Percentiles rank a stretch among this genome's conserved stretches.
phyloP scores from a whole-genome alignment of 2,888 invertebrate species.

The Agonopterix subpropinquella region DNA sequence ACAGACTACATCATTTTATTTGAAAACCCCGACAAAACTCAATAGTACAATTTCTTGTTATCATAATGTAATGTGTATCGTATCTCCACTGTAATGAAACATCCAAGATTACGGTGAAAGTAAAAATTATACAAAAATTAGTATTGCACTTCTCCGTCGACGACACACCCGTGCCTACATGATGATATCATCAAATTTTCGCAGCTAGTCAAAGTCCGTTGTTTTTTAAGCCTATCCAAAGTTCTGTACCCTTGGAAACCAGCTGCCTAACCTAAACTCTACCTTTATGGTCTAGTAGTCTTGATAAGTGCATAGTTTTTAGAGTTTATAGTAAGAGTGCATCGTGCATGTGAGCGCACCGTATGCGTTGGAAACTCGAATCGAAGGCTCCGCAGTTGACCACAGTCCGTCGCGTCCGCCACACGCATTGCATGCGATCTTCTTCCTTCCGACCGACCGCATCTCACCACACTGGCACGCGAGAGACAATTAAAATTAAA shows the following conservation, averaged over 20 bases:
- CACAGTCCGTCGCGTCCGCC: slow-evolving; percentile 56
- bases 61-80: background rate
- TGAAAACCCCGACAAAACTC: too few relatives aligned
- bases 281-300: too few relatives aligned
- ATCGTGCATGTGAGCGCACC: slow-evolving; percentile 7
- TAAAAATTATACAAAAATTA: slow-evolving; percentile 6
- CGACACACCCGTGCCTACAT: slow-evolving; percentile 5
- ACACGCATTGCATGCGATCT: slow-evolving; percentile 35
- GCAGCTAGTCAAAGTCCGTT: slow-evolving; percentile 12
- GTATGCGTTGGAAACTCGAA: slow-evolving; percentile 23
- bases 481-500: slow-evolving; percentile 30
- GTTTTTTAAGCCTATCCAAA: background rate
- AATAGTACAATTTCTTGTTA: too few relatives aligned
- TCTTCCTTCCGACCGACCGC: slow-evolving; percentile 13
- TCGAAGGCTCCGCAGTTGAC: slow-evolving; percentile 49
- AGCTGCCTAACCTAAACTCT: too few relatives aligned
- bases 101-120: slow-evolving; percentile 8
- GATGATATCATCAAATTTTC: slow-evolving; percentile 8
- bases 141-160: slow-evolving; percentile 6
- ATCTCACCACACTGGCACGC: slow-evolving; percentile 29
- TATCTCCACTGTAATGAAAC: background rate
- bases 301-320: slow-evolving; percentile 9
- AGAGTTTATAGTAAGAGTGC: slow-evolving; percentile 8
- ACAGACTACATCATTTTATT: too few relatives aligned
- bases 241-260: background rate